phyloP scores from a whole-genome alignment of 2,888 invertebrate species.

The Arctia plantaginis region DNA sequence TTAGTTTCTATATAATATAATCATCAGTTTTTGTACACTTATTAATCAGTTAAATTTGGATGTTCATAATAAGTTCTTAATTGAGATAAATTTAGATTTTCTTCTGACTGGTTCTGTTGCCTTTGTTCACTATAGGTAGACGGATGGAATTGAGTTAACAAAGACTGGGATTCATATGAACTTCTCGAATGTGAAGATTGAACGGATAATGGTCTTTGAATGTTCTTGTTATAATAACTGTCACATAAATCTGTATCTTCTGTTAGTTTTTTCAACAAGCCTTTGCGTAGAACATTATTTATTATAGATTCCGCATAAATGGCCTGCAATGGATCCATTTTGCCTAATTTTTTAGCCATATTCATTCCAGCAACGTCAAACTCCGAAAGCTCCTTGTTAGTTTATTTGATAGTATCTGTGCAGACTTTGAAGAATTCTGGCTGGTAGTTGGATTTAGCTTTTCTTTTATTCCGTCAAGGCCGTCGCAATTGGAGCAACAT shows the following conservation, averaged over 20 bases:
- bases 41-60: neutral
- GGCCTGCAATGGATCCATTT: conserved; percentile 45
- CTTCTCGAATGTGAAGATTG: neutral
- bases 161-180: neutral
- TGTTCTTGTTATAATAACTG: conserved; percentile 18
- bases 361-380: conserved; percentile 46
- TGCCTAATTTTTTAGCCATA: conserved; percentile 44
- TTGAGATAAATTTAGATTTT: neutral
- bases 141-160: neutral
- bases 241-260: conserved; percentile 48
- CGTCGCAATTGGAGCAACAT: conserved; percentile 7
- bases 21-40: too few species aligned
- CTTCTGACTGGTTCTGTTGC: neutral
- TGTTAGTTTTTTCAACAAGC: conserved; percentile 38
- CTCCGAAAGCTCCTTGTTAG: conserved; percentile 34
- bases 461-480: conserved; percentile 14
- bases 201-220: conserved; percentile 13
- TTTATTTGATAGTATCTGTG: conserved; percentile 20
- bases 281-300: conserved; percentile 43
- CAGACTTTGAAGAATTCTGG: conserved; percentile 20
- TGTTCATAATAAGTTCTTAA: neutral
- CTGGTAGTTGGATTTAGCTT: conserved; percentile 15
- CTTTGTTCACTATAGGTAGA: neutral
- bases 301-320: conserved; percentile 50
- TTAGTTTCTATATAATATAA: too few species aligned